Evolutionary conservation across 2,888 invertebrate species (phyloP), one percentile per base, ranked within the genome.

Genomic region (Thera obeliscata): DNA sequence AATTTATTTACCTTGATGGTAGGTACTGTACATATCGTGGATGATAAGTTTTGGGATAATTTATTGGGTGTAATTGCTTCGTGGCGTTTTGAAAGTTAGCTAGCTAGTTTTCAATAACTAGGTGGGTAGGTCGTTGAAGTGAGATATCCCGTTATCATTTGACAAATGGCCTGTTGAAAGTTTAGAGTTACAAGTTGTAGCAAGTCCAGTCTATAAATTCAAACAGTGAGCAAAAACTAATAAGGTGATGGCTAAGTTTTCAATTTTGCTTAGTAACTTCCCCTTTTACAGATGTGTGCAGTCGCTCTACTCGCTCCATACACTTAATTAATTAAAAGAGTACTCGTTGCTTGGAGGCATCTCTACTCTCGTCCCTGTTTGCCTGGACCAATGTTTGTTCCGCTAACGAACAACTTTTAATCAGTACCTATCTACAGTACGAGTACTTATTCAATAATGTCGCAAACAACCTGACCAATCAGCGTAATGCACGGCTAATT

Each of bases 281-380:
- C 81, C 78, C 77, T 75, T 76, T 77, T 84, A 83, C 80, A 79
- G 78, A 82, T 82, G 82, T 82, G 79, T 79, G 76, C 81, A 80
- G 81, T 78, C 81, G 81, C 83, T 81, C 82, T 79, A 78, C 83
- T 83, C 82, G 75, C 80, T 87, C 81, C 84, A 87, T 86, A 87
- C 82, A 88, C 84, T 89, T 90, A 90, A 89, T 88, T 91, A 90
- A 91, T 90, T 91, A 88, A 91, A 91, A 90, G 90, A 87, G 90
- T 90, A 86, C 81, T 76, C 79, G 82, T 59, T 75, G 75, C 76
- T 76, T 79, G 74, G 74, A 72, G 78, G 74, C 74, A 70, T 73
- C 72, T 70, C 79, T 78, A 74, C 78, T 81, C 75, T 74, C 81
- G 80, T 66, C 80, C 74, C 76, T 88, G 85, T 89, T 90, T 90